phyloP scores from a whole-genome alignment of 2,797 vertebrate species.

The Molossus molossus region DNA sequence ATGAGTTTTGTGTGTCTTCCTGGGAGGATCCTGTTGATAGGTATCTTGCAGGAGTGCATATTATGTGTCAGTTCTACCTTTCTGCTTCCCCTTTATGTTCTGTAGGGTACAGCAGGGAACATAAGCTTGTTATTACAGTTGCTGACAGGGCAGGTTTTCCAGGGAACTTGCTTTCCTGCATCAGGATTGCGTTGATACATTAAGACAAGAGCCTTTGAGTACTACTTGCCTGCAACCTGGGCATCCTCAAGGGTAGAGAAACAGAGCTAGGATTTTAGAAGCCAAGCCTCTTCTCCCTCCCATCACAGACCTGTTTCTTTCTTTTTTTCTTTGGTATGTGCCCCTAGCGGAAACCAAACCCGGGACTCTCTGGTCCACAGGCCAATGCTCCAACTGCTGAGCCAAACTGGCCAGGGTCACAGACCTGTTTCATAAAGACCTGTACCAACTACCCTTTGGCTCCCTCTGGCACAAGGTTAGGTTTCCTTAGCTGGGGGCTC shows the following conservation, averaged over 20 bases:
- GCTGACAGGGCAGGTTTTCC: not conserved
- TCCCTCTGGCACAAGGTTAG: conserved; percentile 23
- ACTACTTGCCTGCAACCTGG: conserved; percentile 10
- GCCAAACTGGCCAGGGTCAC: too few relatives aligned
- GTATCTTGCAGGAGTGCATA: not conserved
- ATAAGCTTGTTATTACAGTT: not conserved
- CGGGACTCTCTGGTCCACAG: too few relatives aligned
- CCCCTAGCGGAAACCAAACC: too few relatives aligned
- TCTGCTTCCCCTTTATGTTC: not conserved
- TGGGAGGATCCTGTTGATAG: not conserved
- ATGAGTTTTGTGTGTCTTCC: not conserved
- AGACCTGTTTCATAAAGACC: conserved; percentile 17
- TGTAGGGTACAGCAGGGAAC: not conserved
- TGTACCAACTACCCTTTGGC: conserved; percentile 1
- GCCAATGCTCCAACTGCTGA: too few relatives aligned
- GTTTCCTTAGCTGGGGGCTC: not conserved
- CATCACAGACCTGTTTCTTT: not conserved
- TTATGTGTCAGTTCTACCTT: not conserved
- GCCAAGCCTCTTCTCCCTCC: not conserved
- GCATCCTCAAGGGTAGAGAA: not conserved
- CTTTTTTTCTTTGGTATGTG: too few relatives aligned
- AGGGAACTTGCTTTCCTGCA: not conserved
- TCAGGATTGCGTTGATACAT: not conserved
- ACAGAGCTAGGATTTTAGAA: not conserved
- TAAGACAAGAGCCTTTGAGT: not conserved